phyloP scores from a whole-genome alignment of 1,140 invertebrate genomes.

The Thaumatotibia leucotreta region DNA sequence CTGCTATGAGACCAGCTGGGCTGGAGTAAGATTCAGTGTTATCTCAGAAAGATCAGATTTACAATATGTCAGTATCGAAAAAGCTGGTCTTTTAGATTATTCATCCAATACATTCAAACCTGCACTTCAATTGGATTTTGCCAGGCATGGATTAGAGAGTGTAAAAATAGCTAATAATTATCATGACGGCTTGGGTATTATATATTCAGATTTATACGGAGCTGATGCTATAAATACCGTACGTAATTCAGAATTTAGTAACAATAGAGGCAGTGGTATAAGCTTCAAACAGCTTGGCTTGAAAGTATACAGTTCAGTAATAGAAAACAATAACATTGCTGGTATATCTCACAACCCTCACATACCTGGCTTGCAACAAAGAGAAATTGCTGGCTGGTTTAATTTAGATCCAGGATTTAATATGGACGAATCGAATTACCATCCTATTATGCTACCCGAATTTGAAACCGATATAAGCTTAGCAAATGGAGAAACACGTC shows the following conservation, averaged over 20 bases:
- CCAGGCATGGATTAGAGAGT: slow-evolving; percentile 92
- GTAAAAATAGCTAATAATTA: slow-evolving; percentile 88
- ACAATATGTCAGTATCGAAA: slow-evolving; percentile 93
- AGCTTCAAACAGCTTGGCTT: slow-evolving; percentile 92
- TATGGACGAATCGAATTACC: slow-evolving; percentile 82
- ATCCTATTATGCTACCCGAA: slow-evolving; percentile 82
- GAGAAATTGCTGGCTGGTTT: slow-evolving; percentile 96
- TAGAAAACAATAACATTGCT: slow-evolving; percentile 90
- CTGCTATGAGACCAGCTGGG: slow-evolving; percentile 95
- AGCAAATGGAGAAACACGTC: slow-evolving; percentile 85
- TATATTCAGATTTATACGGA: slow-evolving; percentile 93
- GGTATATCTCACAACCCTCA: slow-evolving; percentile 96
- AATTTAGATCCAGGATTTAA: slow-evolving; percentile 81
- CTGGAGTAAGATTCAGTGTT: slow-evolving; percentile 92
- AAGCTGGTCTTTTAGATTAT: slow-evolving; percentile 96
- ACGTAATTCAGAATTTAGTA: slow-evolving; percentile 91
- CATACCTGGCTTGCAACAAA: slow-evolving; percentile 88
- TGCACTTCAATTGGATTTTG: slow-evolving; percentile 97
- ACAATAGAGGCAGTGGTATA: slow-evolving; percentile 92
- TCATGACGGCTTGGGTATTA: slow-evolving; percentile 91
- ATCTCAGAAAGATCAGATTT: slow-evolving; percentile 90
- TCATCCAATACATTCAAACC: slow-evolving; percentile 92
- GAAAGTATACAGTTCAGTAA: slow-evolving; percentile 83
- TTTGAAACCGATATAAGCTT: slow-evolving; percentile 80
- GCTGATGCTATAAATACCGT: slow-evolving; percentile 90